These are phyloP conservation scores for Lycopodina hypogea DNA, from an alignment of 37 sponge, comb jelly and placozoan species.

Conservation along the genomic window DNA sequence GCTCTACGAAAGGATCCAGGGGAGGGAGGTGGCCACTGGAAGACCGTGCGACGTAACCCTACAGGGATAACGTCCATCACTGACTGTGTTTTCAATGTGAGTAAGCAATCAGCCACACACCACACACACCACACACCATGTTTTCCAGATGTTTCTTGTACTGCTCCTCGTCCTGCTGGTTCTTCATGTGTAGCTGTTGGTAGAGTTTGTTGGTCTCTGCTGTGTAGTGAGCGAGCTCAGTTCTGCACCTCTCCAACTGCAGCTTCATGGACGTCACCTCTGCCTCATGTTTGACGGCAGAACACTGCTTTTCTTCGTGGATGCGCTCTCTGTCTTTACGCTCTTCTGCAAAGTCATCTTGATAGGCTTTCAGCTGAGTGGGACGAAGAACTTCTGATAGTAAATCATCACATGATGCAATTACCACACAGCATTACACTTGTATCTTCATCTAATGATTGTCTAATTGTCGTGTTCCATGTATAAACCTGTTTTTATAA, in stretches of 20 bases:
- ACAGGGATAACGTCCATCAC: background rate
- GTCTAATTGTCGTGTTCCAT: too few species aligned
- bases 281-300: constrained; percentile 29
- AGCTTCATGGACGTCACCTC: constrained; percentile 50
- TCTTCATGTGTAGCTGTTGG: constrained; percentile 52
- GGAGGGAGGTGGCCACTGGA: constrained; percentile 46
- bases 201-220: constrained; percentile 43
- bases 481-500: too few species aligned
- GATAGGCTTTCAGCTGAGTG: constrained; percentile 37
- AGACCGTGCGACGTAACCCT: constrained; percentile 54
- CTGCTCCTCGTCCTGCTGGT: constrained; percentile 46
- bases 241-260: constrained; percentile 36
- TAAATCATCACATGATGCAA: too few species aligned
- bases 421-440: too few species aligned
- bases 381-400: too few species aligned
- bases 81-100: too few species aligned
- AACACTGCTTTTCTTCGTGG: constrained; percentile 23
- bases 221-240: constrained; percentile 49
- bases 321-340: constrained; percentile 42
- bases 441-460: too few species aligned
- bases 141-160: constrained; percentile 53
- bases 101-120: too few species aligned
- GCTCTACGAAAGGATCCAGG: constrained; percentile 62
- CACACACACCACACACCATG: constrained; percentile 20
- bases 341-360: constrained; percentile 55